Percentiles rank a stretch among this genome's conserved stretches.
These are phyloP conservation scores for Brachypodius melanocephalos DNA, from an alignment of 2,113 vertebrate genomes.

Conservation along the genomic window DNA sequence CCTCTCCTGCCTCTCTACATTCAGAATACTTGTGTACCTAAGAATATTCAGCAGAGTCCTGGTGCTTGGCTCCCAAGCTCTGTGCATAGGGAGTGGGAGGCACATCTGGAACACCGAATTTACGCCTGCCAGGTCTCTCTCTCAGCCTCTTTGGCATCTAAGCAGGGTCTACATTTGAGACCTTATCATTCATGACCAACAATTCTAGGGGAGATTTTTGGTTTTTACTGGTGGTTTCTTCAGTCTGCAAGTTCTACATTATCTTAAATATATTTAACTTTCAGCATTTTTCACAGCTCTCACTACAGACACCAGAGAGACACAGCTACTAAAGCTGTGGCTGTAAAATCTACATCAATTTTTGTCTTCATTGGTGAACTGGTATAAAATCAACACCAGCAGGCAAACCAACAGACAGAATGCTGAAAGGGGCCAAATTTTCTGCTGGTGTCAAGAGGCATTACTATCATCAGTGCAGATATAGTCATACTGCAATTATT, in stretches of 20 bases:
- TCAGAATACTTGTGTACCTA: not conserved
- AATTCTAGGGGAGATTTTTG: not conserved
- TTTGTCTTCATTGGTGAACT: not conserved
- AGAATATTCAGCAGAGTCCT: not conserved
- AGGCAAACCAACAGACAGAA: not conserved
- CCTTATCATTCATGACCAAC: not conserved
- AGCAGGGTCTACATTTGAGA: not conserved
- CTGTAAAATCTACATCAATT: not conserved
- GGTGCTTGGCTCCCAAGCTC: not conserved
- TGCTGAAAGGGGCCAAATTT: not conserved
- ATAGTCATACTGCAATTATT: not conserved
- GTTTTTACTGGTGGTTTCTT: not conserved
- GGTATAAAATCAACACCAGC: not conserved
- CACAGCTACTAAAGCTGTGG: not conserved
- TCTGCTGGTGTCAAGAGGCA: not conserved
- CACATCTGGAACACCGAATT: accelerated
- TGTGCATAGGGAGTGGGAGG: accelerated
- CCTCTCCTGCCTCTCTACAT: not conserved
- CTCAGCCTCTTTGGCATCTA: not conserved
- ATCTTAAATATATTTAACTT: not conserved
- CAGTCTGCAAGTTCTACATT: not conserved
- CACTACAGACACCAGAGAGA: not conserved
- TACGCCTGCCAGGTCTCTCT: not conserved
- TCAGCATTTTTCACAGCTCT: not conserved
- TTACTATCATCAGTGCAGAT: not conserved